These are phyloP conservation scores for Oscheius sp. DNA, from an alignment of 2,888 invertebrate genomes.

Conservation along the genomic window DNA sequence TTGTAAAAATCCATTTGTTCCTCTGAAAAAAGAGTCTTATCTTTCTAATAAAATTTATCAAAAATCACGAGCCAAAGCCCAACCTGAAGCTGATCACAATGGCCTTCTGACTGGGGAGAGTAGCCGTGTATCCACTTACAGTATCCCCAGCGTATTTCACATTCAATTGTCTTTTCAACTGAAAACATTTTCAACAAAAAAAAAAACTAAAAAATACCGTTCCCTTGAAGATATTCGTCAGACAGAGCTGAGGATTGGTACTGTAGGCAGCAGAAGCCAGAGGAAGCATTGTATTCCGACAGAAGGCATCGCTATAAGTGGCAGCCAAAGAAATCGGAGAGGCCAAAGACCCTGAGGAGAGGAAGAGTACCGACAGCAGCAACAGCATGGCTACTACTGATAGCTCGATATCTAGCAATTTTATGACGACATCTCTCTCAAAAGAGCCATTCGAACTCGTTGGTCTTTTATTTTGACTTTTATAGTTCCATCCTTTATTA, in stretches of 20 bases:
- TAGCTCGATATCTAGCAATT: background rate
- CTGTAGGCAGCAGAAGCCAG: conserved; percentile 56
- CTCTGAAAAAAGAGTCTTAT: conserved; percentile 40
- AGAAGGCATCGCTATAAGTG: conserved; percentile 40
- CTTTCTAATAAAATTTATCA: background rate
- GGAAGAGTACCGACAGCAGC: background rate
- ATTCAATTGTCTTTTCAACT: conserved; percentile 46
- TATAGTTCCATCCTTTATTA: background rate
- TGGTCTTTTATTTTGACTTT: background rate
- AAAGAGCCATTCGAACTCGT: background rate
- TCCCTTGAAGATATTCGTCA: conserved; percentile 42
- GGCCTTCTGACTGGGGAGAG: conserved; percentile 42
- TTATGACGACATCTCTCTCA: background rate
- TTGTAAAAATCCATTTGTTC: conserved; percentile 52
- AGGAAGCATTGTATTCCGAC: conserved; percentile 48
- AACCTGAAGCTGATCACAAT: conserved; percentile 61
- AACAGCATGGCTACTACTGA: conserved; percentile 11
- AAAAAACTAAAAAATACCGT: background rate
- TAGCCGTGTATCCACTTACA: conserved; percentile 55
- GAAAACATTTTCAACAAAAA: background rate
- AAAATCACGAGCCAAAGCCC: background rate
- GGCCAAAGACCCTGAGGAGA: too few species aligned
- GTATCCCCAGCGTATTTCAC: conserved; percentile 50
- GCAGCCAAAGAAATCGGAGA: background rate
- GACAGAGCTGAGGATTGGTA: conserved; percentile 46